Evolutionary conservation across 30 jellyfish, hydroid and myxozoan genomes (phyloP), one percentile per base, ranked within the genome.

Genomic region (Catostylus mosaicus): DNA sequence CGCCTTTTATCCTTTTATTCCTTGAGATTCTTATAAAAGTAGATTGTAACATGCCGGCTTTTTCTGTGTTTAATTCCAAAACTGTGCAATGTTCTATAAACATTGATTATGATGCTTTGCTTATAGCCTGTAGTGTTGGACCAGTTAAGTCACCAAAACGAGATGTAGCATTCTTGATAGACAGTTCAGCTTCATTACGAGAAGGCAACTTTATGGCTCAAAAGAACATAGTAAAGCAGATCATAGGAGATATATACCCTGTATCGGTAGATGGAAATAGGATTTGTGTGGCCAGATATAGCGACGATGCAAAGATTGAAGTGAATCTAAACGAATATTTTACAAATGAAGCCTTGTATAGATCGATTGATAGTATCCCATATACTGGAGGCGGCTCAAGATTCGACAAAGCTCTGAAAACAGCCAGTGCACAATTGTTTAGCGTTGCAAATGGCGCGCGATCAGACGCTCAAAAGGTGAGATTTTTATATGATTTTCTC

Each of bases 131-230:
- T 31, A 26, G 23, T 35, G 31, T 32, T 43, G 81, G 82, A 5
- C 54, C 23, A 14, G 30, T 65, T 6, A 62, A 4, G 37, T 7
- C 47, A 27, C 48, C 40, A 57, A 67, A 35, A 22, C 81, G 70
- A 11, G 98, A 93, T 40, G 79, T 93, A 66, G 98, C 93, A 3
- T 93, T 93, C 85, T 36, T 93, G 65, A 31, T 93, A 6, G 98
- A 93, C 56, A 60, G 94, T 1, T 93, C 98, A 1, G 82, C 90
- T 5, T 88, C 97, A n/a, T 65, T 87, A 37, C 71, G 80, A n/a
- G 66, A 71, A 36, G 82, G 50, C 16, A 82, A 93, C 71, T 93
- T 84, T 80, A 18, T 63, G 66, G 84, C 83, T 1, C 93, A 93
- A 90, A 93, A 93, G 60, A 51, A 46, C 5, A 80, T 93, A 67